Conservation (phyloP, 1,140 invertebrate genomes). For the Drosophila neocordata region DNA sequence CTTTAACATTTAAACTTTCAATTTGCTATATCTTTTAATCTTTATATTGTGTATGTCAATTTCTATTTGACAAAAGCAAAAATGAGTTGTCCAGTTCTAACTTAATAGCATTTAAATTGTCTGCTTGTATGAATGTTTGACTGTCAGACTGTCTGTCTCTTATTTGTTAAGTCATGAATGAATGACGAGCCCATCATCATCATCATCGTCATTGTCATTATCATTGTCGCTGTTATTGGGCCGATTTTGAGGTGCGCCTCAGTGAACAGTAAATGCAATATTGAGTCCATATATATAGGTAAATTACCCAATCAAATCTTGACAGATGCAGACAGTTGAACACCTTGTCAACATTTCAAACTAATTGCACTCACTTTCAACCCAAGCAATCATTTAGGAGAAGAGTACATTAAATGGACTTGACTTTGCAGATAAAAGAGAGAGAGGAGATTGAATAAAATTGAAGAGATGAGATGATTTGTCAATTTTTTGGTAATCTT, state of each 20-base stretch:
- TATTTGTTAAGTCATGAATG: not conserved
- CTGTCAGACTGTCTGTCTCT: too few species aligned
- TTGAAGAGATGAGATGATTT: not conserved
- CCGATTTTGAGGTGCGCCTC: not conserved
- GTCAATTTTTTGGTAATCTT: not conserved
- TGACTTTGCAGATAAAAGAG: too few species aligned
- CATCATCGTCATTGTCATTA: not conserved
- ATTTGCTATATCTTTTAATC: too few species aligned
- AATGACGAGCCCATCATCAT: not conserved
- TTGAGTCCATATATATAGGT: not conserved
- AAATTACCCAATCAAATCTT: slow-evolving; percentile 10
- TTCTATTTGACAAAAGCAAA: too few species aligned
- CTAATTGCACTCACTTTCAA: slow-evolving; percentile 6
- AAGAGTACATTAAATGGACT: too few species aligned
- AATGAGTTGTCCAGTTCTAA: too few species aligned
- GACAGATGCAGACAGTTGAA: slow-evolving; percentile 2
- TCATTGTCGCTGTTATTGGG: not conserved
- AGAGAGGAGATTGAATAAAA: too few species aligned
- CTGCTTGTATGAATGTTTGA: too few species aligned
- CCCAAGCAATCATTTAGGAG: not conserved
- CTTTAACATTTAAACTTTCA: too few species aligned
- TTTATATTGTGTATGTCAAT: too few species aligned
- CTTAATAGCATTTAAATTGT: too few species aligned
- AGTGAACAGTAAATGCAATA: slow-evolving; percentile 4
- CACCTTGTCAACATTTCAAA: not conserved